These are phyloP conservation scores for Zelleria hepariella DNA, from an alignment of 2,888 invertebrate species.

Conservation along the genomic window DNA sequence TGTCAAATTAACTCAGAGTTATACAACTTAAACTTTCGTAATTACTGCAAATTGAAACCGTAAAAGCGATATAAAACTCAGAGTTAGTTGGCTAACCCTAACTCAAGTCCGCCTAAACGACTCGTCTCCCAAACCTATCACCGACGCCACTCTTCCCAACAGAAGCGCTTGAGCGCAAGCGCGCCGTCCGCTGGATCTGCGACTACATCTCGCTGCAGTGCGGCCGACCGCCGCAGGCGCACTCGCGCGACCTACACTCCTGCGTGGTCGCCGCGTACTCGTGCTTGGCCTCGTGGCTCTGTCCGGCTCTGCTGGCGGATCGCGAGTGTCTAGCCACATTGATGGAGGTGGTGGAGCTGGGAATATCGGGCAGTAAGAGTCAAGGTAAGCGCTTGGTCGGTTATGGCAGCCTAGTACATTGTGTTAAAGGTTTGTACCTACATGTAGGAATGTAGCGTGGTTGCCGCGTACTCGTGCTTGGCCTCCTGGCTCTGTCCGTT, in stretches of 20 bases:
- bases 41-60: too few species aligned
- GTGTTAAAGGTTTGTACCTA: background rate
- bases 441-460: conserved; percentile 73
- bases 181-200: conserved; percentile 97
- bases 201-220: conserved; percentile 98
- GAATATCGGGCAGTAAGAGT: conserved; percentile 96
- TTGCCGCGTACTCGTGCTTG: conserved; percentile 92
- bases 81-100: too few species aligned
- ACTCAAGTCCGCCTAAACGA: too few species aligned
- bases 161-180: conserved; percentile 91
- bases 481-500: conserved; percentile 95
- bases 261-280: conserved; percentile 94
- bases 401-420: conserved; percentile 4
- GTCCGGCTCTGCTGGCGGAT: conserved; percentile 92
- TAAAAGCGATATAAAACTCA: too few species aligned
- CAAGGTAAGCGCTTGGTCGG: conserved; percentile 51
- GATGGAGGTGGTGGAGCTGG: conserved; percentile 96
- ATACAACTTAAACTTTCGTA: too few species aligned
- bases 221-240: conserved; percentile 92
- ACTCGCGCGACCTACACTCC: conserved; percentile 95
- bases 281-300: conserved; percentile 92
- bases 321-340: conserved; percentile 93
- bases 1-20: too few species aligned
- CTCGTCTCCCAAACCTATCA: too few species aligned
- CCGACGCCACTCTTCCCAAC: conserved; percentile 18